Conservation (phyloP, 1,140 invertebrate species). For the Leptinotarsa lineolata region DNA sequence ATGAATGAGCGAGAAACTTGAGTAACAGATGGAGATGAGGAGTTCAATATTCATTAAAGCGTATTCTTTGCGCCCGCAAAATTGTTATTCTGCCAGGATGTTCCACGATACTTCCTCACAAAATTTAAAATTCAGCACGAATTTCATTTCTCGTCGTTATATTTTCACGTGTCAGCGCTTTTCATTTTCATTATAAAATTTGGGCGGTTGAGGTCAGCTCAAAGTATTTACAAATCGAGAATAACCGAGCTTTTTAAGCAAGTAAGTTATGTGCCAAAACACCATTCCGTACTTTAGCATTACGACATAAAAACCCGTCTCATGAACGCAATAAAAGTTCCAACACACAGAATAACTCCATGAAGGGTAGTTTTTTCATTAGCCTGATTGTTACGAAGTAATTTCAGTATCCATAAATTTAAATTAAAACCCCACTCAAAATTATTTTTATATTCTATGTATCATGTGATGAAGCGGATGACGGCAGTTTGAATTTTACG, state of each 20-base stretch:
- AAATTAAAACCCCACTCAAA: constrained; percentile 2
- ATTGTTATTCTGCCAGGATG: too few species aligned
- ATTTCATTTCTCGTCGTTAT: too few species aligned
- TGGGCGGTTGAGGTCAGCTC: neutral
- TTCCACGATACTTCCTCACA: too few species aligned
- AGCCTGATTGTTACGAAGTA: constrained; percentile 2
- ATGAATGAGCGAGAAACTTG: too few species aligned
- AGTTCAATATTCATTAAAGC: too few species aligned
- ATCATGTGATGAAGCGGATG: neutral
- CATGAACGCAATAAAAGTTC: neutral
- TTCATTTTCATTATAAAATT: neutral
- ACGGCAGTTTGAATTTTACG: neutral
- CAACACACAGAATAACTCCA: neutral
- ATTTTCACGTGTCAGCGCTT: too few species aligned
- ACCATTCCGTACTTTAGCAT: neutral
- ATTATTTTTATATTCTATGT: neutral
- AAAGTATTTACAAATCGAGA: neutral
- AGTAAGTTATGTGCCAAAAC: neutral
- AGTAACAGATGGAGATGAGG: too few species aligned
- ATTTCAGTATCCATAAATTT: constrained; percentile 6
- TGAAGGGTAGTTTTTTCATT: constrained; percentile 7
- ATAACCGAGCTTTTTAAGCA: neutral
- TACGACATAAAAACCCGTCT: neutral
- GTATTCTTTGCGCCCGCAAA: too few species aligned
- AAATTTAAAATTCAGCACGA: too few species aligned